Evolutionary conservation across 2,113 vertebrate species (phyloP), one percentile per base, ranked within the genome.

Genomic region (Otus sunia): DNA sequence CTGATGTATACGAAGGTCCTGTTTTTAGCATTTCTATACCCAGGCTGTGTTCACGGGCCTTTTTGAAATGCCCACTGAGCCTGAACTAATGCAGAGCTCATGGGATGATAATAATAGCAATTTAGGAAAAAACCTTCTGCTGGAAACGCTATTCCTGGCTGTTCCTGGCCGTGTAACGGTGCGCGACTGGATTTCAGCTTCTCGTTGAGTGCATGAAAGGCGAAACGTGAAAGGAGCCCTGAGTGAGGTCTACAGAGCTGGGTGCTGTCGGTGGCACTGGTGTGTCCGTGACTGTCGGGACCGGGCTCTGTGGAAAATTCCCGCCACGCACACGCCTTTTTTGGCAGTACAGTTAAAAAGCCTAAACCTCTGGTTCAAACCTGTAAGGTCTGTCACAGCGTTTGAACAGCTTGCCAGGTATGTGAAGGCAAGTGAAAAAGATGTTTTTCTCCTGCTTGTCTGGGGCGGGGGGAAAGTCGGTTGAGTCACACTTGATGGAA

Each of bases 391-490:
- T 89, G 49, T 83, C 30, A 47, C 67, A 88, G 53, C 18, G 39
- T 92, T 95, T 94, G 83, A 71, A 81, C 76, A 53, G 77, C 68
- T 94, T 92, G 79, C 53, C 77, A 71, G 80, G 75, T 84, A 71
- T 15, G 45, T 77, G 52, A 47, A 73, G 75, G 53, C 36, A 71
- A 52, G 63, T 34, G 58, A 41, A 88, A 88, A 76, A 53, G 17
- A 7, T 60, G 37, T 26, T 45, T 79, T 62, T 87, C 66, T 68
- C 34, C 27, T 60, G 67, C 25, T 85, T 75, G 49, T 68, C 25
- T 56, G 19, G 3, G 27, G n/a, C n/a, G n/a, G 29, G 39, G 4
- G 27, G 56, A 69, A 79, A 58, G 49, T 71, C 89, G 32, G 7
- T 96, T 37, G 37, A 12, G 45, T 83, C 39, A 67, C 58, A 11